Conservation (phyloP, 1,140 invertebrate genomes). For the Euschistus heros region DNA sequence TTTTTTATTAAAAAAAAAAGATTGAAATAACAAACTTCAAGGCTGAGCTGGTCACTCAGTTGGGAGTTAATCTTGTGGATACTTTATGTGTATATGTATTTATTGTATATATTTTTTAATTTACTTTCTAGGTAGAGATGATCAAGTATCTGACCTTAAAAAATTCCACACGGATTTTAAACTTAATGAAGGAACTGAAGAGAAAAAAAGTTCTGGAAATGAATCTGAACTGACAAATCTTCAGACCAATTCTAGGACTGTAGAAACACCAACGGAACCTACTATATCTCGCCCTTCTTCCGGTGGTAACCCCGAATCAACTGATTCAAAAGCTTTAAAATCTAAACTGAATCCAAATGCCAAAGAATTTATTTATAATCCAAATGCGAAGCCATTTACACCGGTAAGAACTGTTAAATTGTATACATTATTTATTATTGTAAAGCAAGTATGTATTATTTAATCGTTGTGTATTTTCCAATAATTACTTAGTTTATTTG, state of each 20-base stretch:
- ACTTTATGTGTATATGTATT: no score
- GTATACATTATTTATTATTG: slow-evolving; percentile 9
- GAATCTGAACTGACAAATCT: slow-evolving; percentile 23
- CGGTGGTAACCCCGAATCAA: neutral
- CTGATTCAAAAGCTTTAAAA: slow-evolving; percentile 35
- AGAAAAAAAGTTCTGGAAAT: slow-evolving; percentile 26
- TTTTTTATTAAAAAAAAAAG: no score
- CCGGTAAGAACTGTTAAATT: slow-evolving; percentile 47
- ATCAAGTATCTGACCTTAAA: slow-evolving; percentile 43
- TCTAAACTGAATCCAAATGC: slow-evolving; percentile 78
- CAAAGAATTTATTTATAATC: slow-evolving; percentile 75
- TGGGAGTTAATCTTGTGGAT: neutral
- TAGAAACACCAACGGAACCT: slow-evolving; percentile 31
- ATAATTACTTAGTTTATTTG: no score
- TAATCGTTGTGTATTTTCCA: no score
- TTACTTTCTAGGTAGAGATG: slow-evolving; percentile 36
- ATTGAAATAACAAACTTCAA: no score
- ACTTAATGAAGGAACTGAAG: slow-evolving; percentile 37
- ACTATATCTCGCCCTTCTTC: slow-evolving; percentile 39
- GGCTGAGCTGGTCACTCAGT: no score
- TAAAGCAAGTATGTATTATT: no score
- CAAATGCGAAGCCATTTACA: slow-evolving; percentile 72
- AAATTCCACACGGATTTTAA: slow-evolving; percentile 49
- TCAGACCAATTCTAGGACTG: neutral
- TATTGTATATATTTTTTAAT: neutral